phyloP scores from a whole-genome alignment of 2,888 invertebrate genomes.

The Oeneis ivallda region DNA sequence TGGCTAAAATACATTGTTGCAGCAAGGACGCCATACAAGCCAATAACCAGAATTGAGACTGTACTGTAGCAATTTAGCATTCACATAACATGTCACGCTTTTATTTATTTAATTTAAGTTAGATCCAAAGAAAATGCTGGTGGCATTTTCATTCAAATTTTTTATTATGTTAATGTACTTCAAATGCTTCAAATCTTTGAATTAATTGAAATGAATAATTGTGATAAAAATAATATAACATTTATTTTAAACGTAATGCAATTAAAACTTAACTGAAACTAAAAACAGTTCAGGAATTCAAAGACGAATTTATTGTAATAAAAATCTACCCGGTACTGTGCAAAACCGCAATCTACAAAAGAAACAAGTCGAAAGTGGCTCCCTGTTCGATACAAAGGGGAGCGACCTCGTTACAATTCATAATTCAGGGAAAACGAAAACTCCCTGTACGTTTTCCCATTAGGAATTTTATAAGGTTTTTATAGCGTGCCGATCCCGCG shows the following conservation, averaged over 20 bases:
- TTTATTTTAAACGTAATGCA: conserved; percentile 38
- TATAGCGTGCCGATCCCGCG: conserved; percentile 62
- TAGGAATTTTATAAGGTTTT: conserved; percentile 80
- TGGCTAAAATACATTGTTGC: no score
- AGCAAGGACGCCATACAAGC: no score
- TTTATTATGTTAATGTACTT: no score
- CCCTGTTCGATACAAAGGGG: conserved; percentile 49
- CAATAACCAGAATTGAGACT: no score
- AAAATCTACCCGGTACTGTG: conserved; percentile 41
- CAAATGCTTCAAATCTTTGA: no score
- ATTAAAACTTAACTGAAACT: conserved; percentile 47
- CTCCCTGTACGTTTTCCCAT: conserved; percentile 80
- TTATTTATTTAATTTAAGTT: no score
- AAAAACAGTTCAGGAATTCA: conserved; percentile 38
- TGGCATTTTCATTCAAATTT: no score
- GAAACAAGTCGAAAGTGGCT: conserved; percentile 70
- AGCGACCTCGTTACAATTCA: conserved; percentile 78
- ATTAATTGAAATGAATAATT: no score
- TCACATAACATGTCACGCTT: no score
- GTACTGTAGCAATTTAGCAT: no score
- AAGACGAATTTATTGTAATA: conserved; percentile 66
- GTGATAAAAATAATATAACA: conserved; percentile 35
- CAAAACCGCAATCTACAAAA: conserved; percentile 67
- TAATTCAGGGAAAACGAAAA: conserved; percentile 73
- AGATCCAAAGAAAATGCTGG: no score